Base-by-base conservation (phyloP, 2,797 vertebrate genomes). In the Spheniscus humboldti region DNA sequence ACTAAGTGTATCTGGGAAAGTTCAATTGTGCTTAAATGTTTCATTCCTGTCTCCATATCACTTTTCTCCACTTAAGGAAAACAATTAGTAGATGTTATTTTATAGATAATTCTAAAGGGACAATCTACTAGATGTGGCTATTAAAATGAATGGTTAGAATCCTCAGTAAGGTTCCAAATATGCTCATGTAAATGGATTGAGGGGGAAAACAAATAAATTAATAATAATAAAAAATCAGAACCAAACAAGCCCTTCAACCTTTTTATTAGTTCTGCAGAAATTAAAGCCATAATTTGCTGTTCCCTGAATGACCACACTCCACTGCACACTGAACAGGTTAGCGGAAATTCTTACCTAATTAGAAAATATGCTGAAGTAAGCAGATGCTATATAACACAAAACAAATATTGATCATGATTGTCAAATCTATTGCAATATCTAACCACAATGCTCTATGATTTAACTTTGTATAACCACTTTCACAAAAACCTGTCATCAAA, bases 321-420 rank as follows among this genome's bases (percentile, higher is more conserved):
- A 94, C 48, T 60, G 15, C 63, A 94, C 67, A 78, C 90, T 91
- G 85, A 91, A 72, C 23, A 59, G 48, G 92, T 94, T 93, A 96
- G 90, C 19, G n/a, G 81, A 85, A 96, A 92, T 95, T 94, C 78
- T 88, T 74, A 90, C 77, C 90, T 96, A 94, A 97, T 97, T 97
- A 96, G 91, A 96, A 97, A 97, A 96, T 78, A 95, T 27, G 92
- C 83, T 96, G 91, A 97, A 97, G 90, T 63, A 97, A 97, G 81
- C 77, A 92, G 52, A 28, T 91, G 41, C 60, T 94, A 80, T 66
- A 57, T 20, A 71, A 60, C 69, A 83, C 45, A 88, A 78, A 95
- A 81, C 83, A 96, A 93, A 97, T 95, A 96, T 37, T 92, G 93
- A 95, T 96, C 86, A 88, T 8, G 33, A 83, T 45, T 93, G 94